Evolutionary conservation across 2,797 vertebrate genomes (phyloP).

Genomic region (Chlorospingus flavigularis): DNA sequence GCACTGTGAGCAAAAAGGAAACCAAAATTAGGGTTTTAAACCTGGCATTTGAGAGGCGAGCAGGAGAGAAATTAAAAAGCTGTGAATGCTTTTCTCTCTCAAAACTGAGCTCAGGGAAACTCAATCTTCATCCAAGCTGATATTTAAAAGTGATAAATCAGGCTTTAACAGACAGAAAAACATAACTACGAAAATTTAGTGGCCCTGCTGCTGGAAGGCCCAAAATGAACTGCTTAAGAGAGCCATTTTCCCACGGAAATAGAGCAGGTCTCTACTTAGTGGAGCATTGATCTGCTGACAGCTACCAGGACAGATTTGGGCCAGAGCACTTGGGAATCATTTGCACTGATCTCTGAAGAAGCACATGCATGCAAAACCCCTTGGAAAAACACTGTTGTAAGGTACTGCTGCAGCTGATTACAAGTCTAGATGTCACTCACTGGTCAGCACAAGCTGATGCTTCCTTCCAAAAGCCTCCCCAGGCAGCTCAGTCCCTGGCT

Average conservation of each 20-base stretch:
- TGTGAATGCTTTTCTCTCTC: not conserved
- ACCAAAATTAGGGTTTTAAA: not conserved
- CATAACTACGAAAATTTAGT: conserved; percentile 32
- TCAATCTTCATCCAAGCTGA: conserved; percentile 13
- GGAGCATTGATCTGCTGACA: conserved; percentile 60
- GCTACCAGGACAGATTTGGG: conserved; percentile 49
- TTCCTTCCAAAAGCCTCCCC: not conserved
- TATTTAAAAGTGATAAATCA: conserved; percentile 34
- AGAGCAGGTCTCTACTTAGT: conserved; percentile 31
- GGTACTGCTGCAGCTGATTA: not conserved
- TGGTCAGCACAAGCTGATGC: not conserved
- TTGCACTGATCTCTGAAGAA: conserved; percentile 35
- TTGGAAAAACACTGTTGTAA: not conserved
- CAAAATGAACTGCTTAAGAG: conserved; percentile 29
- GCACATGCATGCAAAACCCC: not conserved
- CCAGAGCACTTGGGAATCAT: conserved; percentile 59
- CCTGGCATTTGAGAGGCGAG: not conserved
- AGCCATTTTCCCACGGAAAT: conserved; percentile 51
- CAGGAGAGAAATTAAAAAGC: not conserved
- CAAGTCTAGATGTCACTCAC: not conserved
- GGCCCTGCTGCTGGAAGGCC: not conserved
- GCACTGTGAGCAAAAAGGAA: conserved; percentile 52
- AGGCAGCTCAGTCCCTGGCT: not conserved
- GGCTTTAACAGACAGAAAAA: conserved; percentile 10
- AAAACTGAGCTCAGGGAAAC: not conserved